phyloP scores from a whole-genome alignment of 2,797 vertebrate species.

The Danio aesculapii region DNA sequence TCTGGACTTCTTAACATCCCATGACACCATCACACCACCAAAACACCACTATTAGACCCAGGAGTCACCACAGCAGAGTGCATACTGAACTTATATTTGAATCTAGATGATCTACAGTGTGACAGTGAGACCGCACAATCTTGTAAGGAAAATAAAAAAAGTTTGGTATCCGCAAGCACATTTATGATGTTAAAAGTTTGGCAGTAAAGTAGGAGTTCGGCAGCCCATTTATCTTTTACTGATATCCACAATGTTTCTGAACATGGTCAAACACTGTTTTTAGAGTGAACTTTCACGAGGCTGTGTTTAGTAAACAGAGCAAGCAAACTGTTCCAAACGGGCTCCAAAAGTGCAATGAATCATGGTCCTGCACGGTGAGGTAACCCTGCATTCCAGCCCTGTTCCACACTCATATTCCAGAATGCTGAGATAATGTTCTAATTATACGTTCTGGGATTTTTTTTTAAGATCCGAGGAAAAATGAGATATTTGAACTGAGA shows the following conservation, averaged over 20 bases:
- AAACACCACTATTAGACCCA: conserved; percentile 13
- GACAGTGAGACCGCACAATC: conserved; percentile 15
- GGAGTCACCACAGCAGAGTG: conserved; percentile 7
- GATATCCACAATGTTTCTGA: conserved; percentile 39
- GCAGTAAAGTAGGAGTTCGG: conserved; percentile 4
- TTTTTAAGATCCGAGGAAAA: conserved; percentile 43
- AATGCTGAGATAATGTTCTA: conserved; percentile 55
- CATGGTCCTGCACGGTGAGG: conserved; percentile 40
- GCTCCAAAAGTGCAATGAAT: conserved; percentile 30
- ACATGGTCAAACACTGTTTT: conserved; percentile 17
- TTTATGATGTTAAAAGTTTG: conserved; percentile 21
- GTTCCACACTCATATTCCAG: conserved; percentile 55
- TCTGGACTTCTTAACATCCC: neutral
- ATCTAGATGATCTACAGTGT: conserved; percentile 16
- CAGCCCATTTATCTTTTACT: conserved; percentile 8
- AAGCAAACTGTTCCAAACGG: conserved; percentile 21
- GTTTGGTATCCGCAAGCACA: conserved; percentile 8
- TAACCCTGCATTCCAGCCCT: conserved; percentile 47
- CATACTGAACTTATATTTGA: conserved; percentile 18
- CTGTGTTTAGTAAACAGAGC: conserved; percentile 43
- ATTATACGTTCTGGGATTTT: conserved; percentile 50
- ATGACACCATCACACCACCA: conserved; percentile 3
- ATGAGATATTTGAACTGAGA: conserved; percentile 31
- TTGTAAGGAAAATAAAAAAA: neutral
- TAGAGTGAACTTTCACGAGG: conserved; percentile 2